Evolutionary conservation across 2,113 vertebrate genomes (phyloP), one percentile per base, ranked within the genome.

Genomic region (Oriolus oriolus): DNA sequence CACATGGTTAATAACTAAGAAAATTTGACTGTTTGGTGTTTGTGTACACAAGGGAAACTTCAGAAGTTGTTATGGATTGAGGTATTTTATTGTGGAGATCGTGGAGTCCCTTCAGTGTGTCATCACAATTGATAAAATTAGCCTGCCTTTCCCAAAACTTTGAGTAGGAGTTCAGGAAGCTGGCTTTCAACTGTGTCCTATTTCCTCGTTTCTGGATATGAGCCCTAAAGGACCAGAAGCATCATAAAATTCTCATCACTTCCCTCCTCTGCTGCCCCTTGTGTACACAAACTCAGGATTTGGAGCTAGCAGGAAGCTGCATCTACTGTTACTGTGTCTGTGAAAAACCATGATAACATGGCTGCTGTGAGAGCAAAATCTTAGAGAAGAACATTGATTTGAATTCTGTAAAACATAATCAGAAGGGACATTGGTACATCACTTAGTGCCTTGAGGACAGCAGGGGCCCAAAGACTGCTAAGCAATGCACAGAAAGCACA

Each of bases 391-490:
- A 20, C 63, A 75, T 86, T 84, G 85, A 74, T 84, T 77, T 97
- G 75, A 95, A 60, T 81, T 84, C 73, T 90, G 90, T 96, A 92
- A 88, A 93, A 86, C 76, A 45, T 92, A 90, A 94, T 92, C 44
- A 52, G 92, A 89, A 88, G 53, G 68, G 91, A 93, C 88, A 53
- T 0, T 19, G 52, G 71, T 17, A 74, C 87, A 90, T 74, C 82
- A 33, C 49, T 69, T 87, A 90, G 65, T 83, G 93, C 79, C 83
- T 24, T 14, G 44, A 86, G 92, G 79, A 94, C 88, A 64, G 75
- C 68, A 78, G 73, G 52, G 83, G 86, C 93, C 88, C 88, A 90
- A 87, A 66, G 87, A 50, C 54, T 90, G 75, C 84, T 80, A 31
- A 17, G 84, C 63, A 77, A 57, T 63, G 78, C 81, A 82, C 85